These are phyloP conservation scores for Plectropomus leopardus DNA, from an alignment of 2,113 vertebrate genomes.

Conservation along the genomic window DNA sequence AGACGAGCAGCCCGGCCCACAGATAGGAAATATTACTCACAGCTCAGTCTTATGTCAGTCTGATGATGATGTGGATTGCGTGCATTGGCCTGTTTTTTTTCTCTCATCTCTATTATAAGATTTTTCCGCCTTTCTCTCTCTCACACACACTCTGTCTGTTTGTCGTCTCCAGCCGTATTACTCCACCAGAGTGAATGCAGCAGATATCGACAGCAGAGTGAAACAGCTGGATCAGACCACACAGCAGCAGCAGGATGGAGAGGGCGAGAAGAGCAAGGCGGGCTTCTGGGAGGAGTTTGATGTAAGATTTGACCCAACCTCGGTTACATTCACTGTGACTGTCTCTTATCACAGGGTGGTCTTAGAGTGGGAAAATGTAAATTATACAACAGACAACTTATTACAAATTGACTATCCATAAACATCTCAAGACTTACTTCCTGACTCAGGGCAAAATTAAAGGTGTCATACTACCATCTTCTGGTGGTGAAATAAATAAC, in stretches of 20 bases:
- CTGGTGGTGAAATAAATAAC: slow-evolving; percentile 38
- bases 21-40: slow-evolving; percentile 58
- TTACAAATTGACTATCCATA: neutral
- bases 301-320: slow-evolving; percentile 75
- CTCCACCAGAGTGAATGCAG: slow-evolving; percentile 93
- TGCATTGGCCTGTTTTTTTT: neutral
- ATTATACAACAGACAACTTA: neutral
- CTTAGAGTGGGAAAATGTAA: neutral
- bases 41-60: slow-evolving; percentile 9
- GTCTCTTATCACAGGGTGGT: neutral
- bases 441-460: neutral
- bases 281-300: slow-evolving; percentile 99
- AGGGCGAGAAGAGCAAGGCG: slow-evolving; percentile 89
- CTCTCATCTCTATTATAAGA: slow-evolving; percentile 31
- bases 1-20: slow-evolving; percentile 16
- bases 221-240: slow-evolving; percentile 89
- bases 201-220: slow-evolving; percentile 93
- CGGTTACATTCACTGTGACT: neutral
- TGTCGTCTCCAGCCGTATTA: slow-evolving; percentile 88
- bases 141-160: neutral
- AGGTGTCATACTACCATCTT: slow-evolving; percentile 42
- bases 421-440: slow-evolving; percentile 5
- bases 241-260: slow-evolving; percentile 80
- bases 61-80: neutral
- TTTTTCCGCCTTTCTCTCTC: neutral